phyloP scores from a whole-genome alignment of 1,140 invertebrate species.

The Oreohelix idahoensis region DNA sequence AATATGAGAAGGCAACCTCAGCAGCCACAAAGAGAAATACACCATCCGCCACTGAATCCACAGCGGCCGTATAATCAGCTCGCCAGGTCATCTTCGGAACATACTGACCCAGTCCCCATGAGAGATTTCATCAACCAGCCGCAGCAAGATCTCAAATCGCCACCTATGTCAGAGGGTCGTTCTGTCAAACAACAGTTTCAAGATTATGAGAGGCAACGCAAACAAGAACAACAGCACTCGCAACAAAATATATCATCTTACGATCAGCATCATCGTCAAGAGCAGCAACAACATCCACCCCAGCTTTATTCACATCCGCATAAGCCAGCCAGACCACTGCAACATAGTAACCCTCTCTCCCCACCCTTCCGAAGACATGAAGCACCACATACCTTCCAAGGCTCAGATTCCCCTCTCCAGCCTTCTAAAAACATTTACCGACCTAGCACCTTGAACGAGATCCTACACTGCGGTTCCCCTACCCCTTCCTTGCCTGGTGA shows the following conservation, averaged over 20 bases:
- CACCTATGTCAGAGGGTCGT: neutral
- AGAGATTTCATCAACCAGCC: slow-evolving; percentile 3
- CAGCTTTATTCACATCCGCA: neutral
- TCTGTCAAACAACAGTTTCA: slow-evolving; percentile 13
- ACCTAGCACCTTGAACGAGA: slow-evolving; percentile 27
- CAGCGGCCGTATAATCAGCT: neutral
- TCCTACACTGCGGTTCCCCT: slow-evolving; percentile 32
- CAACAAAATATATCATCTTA: neutral
- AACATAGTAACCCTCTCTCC: neutral
- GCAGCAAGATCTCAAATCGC: neutral
- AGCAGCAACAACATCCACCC: slow-evolving; percentile 22
- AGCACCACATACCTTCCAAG: neutral
- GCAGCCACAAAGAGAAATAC: neutral
- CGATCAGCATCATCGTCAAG: slow-evolving; percentile 15
- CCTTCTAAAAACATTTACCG: slow-evolving; percentile 11
- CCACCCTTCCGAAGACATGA: neutral
- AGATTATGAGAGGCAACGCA: neutral
- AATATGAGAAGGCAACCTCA: neutral
- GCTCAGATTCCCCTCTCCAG: neutral
- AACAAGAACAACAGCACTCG: neutral
- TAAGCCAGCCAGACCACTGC: neutral
- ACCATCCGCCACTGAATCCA: neutral
- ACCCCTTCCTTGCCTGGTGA: slow-evolving; percentile 38
- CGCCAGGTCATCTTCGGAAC: neutral
- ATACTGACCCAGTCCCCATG: slow-evolving; percentile 19